phyloP scores from a whole-genome alignment of 1,140 invertebrate species.

The Sesamia nonagrioides region DNA sequence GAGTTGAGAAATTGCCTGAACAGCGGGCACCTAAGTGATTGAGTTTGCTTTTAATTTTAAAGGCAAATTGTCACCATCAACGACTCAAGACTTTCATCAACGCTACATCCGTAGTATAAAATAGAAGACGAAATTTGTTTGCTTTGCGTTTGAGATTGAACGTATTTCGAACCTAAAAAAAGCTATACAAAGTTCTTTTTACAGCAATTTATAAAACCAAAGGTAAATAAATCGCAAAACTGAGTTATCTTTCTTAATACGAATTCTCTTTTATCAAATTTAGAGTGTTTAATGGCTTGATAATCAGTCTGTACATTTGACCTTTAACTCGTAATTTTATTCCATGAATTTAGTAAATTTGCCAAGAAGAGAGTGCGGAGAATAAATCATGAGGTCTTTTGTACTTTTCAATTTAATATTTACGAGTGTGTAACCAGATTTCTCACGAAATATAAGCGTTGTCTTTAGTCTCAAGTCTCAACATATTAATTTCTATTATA shows the following conservation, averaged over 20 bases:
- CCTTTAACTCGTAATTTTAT: neutral
- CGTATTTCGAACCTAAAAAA: neutral
- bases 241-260: neutral
- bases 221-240: neutral
- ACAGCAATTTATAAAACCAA: neutral
- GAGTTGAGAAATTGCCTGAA: conserved; percentile 1
- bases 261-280: neutral
- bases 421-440: too few species aligned
- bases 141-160: neutral
- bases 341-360: neutral
- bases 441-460: too few species aligned
- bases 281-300: too few species aligned
- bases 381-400: too few species aligned
- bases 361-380: neutral
- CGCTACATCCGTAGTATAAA: neutral
- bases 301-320: neutral
- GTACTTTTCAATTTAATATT: too few species aligned
- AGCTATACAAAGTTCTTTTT: neutral
- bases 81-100: conserved; percentile 23
- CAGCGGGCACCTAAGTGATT: conserved; percentile 14
- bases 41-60: conserved; percentile 33
- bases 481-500: too few species aligned
- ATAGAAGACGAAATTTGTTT: neutral
- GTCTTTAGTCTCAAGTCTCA: too few species aligned
- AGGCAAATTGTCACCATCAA: conserved; percentile 29